A percentile compares a stretch with the other conserved stretches of the same genome.
Evolutionary conservation across 64 coral and sea anemone genomes (phyloP).

Genomic region (Hydrozoanthus tunicans): DNA sequence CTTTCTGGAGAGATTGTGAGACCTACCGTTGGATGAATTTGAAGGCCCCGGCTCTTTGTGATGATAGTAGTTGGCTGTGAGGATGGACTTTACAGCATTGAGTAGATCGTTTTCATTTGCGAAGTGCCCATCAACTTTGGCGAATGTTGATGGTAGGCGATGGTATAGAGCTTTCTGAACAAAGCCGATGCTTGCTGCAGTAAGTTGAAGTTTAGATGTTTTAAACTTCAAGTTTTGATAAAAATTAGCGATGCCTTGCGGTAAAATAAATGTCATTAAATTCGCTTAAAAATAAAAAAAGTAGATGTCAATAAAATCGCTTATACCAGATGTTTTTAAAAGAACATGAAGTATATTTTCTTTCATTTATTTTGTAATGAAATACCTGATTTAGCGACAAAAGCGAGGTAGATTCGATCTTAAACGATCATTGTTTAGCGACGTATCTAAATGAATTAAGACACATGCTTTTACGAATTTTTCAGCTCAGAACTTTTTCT

Average conservation of each 20-base stretch:
- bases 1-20: neutral
- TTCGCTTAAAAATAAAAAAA: neutral
- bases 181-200: slow-evolving; percentile 16
- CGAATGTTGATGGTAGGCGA: slow-evolving; percentile 2
- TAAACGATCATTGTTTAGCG: too few relatives aligned
- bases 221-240: slow-evolving; percentile 4
- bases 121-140: neutral
- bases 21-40: neutral
- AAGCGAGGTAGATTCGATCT: too few relatives aligned
- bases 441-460: too few relatives aligned
- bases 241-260: neutral
- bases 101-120: neutral
- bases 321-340: too few relatives aligned
- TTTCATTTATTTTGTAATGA: too few relatives aligned
- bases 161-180: neutral
- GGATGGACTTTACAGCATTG: neutral
- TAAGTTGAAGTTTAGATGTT: slow-evolving; percentile 2
- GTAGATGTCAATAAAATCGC: too few relatives aligned
- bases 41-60: neutral
- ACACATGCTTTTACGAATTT: too few relatives aligned
- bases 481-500: too few relatives aligned
- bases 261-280: neutral
- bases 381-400: too few relatives aligned
- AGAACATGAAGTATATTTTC: too few relatives aligned
- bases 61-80: neutral